Evolutionary conservation across 1,140 invertebrate species (phyloP).

Genomic region (Drosophila sp.): DNA sequence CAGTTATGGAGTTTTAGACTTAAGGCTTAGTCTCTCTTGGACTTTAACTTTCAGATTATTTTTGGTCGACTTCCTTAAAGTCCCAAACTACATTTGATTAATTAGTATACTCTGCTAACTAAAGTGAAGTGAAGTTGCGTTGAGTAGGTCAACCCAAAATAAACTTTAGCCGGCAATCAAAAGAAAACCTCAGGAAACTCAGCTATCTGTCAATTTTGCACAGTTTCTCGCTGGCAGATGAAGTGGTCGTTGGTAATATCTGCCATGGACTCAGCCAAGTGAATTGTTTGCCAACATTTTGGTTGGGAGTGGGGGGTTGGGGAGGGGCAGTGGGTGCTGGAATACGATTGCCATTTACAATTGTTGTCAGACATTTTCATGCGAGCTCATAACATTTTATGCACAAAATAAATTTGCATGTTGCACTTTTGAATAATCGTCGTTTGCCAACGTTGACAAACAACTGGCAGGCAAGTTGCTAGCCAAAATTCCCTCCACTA

Average conservation of each 20-base stretch:
- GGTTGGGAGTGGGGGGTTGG: neutral
- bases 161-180: neutral
- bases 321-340: neutral
- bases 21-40: no score
- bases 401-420: slow-evolving; percentile 79
- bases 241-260: slow-evolving; percentile 11
- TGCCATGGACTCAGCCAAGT: neutral
- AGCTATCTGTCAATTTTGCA: slow-evolving; percentile 10
- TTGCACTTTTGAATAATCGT: slow-evolving; percentile 81
- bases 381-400: slow-evolving; percentile 80
- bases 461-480: slow-evolving; percentile 72
- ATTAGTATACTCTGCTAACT: neutral
- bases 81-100: neutral
- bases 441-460: slow-evolving; percentile 61
- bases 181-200: slow-evolving; percentile 3
- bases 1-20: no score
- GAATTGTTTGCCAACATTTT: slow-evolving; percentile 53
- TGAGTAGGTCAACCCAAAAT: neutral
- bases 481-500: slow-evolving; percentile 52
- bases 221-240: neutral
- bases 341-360: slow-evolving; percentile 46
- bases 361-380: slow-evolving; percentile 81
- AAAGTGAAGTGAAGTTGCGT: neutral
- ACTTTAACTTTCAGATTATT: no score
- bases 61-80: no score